Base-by-base conservation (phyloP, 2,797 vertebrate species). In the Synaphobranchus kaupii region DNA sequence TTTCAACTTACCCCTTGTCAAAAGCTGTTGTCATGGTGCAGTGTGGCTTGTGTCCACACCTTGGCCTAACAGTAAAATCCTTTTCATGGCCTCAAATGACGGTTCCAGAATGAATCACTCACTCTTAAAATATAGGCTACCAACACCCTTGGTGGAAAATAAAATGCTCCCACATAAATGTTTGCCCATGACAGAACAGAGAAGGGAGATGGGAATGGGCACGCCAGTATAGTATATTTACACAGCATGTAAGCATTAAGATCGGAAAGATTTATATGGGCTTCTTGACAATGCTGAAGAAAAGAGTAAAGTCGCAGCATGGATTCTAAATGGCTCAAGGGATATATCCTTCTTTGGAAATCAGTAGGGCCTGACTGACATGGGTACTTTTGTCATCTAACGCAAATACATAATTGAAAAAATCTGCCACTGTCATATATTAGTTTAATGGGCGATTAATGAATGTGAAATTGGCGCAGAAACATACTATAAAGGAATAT, bases 1-100 rank as follows among this genome's bases (percentile, higher is more conserved):
- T n/a, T 81, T 48, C 78, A 81, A n/a, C n/a, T 78, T 39, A 25
- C 44, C 78, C 22, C 47, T n/a, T 6, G 3, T 8, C 47, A 81
- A 22, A 81, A n/a, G 15, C 78, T 81, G 78, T 81, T n/a, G 78
- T 25, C 78, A 81, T 50, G 78, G 25, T 50, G 9, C 44, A 50
- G 9, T n/a, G 47, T 47, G 78, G 47, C 78, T 81, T 48, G 78
- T 47, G 47, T 81, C 44, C 44, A 81, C 78, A 81, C 78, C 78
- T 48, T 81, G 78, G 78, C 47, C 47, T 48, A 81, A 81, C 47
- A 50, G 9, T 44, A 20, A 48, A 48, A n/a, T 48, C 22, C 47
- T n/a, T 81, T 81, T 48, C 25, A 78, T 78, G 73, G 73, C 73
- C 20, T 44, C 22, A 31, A 73, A 73, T 34, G 68, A 73, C 10